Evolutionary conservation across 2,113 vertebrate genomes (phyloP).

Genomic region (Phainopepla nitens): DNA sequence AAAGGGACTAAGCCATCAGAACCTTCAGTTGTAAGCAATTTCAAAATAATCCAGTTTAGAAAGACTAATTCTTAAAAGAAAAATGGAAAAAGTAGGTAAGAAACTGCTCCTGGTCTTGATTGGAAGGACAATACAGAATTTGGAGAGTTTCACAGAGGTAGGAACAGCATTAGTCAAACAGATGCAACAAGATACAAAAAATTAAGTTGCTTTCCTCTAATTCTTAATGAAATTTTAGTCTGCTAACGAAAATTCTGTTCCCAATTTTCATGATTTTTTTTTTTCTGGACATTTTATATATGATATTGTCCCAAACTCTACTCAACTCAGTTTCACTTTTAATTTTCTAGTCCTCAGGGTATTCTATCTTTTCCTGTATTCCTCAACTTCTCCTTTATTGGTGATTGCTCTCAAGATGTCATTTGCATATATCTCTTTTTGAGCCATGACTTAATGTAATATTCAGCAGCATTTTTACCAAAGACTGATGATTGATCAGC

Average conservation of each 20-base stretch:
- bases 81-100: neutral
- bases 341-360: neutral
- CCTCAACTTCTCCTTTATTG: neutral
- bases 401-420: neutral
- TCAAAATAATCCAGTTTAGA: neutral
- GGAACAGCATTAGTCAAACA: neutral
- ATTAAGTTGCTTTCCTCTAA: neutral
- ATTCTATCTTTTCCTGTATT: neutral
- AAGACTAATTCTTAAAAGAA: neutral
- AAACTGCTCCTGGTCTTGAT: neutral
- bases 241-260: neutral
- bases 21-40: neutral
- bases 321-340: neutral
- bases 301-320: neutral
- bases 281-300: neutral
- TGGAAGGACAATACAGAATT: neutral
- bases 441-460: neutral
- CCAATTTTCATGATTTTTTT: neutral
- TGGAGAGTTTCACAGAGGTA: neutral
- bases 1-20: neutral
- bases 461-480: neutral
- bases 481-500: neutral
- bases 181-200: neutral
- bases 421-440: neutral
- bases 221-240: neutral